These are phyloP conservation scores for Molossus alvarezi DNA, from an alignment of 2,797 vertebrate genomes.

Conservation along the genomic window DNA sequence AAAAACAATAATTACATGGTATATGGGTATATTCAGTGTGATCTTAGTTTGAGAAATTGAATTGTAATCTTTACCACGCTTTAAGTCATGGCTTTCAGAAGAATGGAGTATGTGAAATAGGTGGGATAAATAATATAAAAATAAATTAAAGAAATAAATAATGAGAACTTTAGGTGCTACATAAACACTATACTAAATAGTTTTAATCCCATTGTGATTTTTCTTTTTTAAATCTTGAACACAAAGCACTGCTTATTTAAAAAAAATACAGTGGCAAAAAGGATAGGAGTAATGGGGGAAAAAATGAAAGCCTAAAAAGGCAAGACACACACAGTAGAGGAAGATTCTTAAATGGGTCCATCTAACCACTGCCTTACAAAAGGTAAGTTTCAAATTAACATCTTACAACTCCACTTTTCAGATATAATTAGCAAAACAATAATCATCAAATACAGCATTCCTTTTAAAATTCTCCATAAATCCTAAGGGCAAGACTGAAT, in stretches of 20 bases:
- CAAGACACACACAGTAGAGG: not conserved
- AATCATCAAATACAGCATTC: not conserved
- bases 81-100: not conserved
- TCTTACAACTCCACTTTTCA: constrained; percentile 36
- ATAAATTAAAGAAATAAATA: not conserved
- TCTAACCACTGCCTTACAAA: not conserved
- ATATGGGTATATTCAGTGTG: not conserved
- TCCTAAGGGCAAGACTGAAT: not conserved
- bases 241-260: constrained; percentile 45
- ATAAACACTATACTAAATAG: not conserved
- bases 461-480: constrained; percentile 14
- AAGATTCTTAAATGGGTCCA: constrained; percentile 15
- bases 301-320: not conserved
- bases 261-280: not conserved
- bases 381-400: constrained; percentile 45
- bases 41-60: constrained; percentile 33
- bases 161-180: constrained; percentile 2
- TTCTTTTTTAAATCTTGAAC: not conserved
- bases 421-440: constrained; percentile 44
- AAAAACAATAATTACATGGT: constrained; percentile 54
- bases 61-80: constrained; percentile 10
- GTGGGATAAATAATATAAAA: constrained; percentile 14
- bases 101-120: not conserved
- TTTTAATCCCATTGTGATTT: not conserved
- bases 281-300: not conserved